Conservation (phyloP, 2,888 invertebrate genomes). For the Eristalis pertinax region DNA sequence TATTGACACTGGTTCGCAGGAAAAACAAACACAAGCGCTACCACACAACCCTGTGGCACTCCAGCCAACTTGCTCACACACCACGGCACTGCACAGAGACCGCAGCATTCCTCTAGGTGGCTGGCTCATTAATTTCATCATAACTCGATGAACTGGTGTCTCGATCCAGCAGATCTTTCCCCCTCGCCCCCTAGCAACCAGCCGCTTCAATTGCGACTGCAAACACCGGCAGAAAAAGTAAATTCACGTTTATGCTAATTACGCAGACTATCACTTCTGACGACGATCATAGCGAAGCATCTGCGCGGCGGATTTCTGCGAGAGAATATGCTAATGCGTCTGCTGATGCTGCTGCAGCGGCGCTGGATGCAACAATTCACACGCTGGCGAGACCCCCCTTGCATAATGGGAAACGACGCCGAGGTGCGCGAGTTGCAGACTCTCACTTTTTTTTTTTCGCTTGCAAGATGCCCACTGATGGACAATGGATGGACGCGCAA, state of each 20-base stretch:
- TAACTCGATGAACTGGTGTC: not conserved
- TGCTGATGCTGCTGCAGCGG: conserved; percentile 32
- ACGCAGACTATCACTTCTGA: conserved; percentile 58
- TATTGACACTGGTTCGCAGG: not conserved
- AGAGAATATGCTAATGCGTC: conserved; percentile 58
- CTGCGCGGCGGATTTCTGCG: conserved; percentile 40
- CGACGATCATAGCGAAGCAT: conserved; percentile 55
- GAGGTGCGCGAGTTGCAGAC: not conserved
- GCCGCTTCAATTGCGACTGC: not conserved
- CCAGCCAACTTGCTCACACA: not conserved
- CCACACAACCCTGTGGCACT: not conserved
- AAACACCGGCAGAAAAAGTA: conserved; percentile 18
- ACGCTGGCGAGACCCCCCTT: conserved; percentile 20
- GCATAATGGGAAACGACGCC: conserved; percentile 28
- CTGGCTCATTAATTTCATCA: not conserved
- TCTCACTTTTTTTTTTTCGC: conserved; percentile 53
- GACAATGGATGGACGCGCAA: conserved; percentile 28
- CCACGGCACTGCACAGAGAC: not conserved
- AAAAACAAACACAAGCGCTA: not conserved
- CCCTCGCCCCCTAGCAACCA: too few relatives aligned
- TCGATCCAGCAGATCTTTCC: not conserved
- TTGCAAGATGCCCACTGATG: conserved; percentile 11
- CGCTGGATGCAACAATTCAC: conserved; percentile 38
- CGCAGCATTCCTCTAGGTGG: not conserved
- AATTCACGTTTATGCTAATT: conserved; percentile 64